These are phyloP conservation scores for Antrozous pallidus DNA, from an alignment of 2,797 vertebrate genomes.

Conservation along the genomic window DNA sequence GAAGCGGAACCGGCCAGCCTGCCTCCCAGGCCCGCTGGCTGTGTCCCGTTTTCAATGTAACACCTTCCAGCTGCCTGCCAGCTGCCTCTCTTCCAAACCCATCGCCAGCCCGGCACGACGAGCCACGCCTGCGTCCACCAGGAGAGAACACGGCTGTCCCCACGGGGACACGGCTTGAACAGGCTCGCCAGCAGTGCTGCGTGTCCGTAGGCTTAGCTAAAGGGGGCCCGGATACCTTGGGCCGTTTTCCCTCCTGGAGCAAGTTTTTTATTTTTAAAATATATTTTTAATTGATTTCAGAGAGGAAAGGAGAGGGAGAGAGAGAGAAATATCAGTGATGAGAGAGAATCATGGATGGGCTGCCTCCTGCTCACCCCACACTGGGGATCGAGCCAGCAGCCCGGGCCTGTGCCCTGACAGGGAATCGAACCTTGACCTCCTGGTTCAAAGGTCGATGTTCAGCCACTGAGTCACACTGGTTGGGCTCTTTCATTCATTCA, in stretches of 20 bases:
- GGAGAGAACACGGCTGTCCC: background rate
- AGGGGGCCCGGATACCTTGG: background rate
- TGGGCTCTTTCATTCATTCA: too few species aligned
- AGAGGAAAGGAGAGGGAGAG: too few species aligned
- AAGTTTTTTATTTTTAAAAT: background rate
- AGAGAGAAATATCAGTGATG: too few species aligned
- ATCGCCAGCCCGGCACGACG: background rate
- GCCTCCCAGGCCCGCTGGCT: background rate
- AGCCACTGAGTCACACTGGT: too few species aligned
- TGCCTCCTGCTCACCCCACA: too few species aligned
- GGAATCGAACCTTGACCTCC: too few species aligned
- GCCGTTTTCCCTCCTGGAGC: background rate
- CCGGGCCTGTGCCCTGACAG: too few species aligned
- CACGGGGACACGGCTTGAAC: background rate
- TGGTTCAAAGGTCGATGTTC: too few species aligned
- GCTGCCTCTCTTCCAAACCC: background rate
- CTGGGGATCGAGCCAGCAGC: too few species aligned
- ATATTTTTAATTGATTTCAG: too few species aligned
- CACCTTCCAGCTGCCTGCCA: background rate
- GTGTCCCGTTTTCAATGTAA: background rate
- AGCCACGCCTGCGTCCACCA: background rate
- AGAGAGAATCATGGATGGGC: too few species aligned
- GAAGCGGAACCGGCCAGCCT: conserved; percentile 18
- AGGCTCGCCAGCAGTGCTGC: background rate
- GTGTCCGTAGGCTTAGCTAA: background rate